These are phyloP conservation scores for Congeria kusceri DNA, from an alignment of 2,888 invertebrate species.

Conservation along the genomic window DNA sequence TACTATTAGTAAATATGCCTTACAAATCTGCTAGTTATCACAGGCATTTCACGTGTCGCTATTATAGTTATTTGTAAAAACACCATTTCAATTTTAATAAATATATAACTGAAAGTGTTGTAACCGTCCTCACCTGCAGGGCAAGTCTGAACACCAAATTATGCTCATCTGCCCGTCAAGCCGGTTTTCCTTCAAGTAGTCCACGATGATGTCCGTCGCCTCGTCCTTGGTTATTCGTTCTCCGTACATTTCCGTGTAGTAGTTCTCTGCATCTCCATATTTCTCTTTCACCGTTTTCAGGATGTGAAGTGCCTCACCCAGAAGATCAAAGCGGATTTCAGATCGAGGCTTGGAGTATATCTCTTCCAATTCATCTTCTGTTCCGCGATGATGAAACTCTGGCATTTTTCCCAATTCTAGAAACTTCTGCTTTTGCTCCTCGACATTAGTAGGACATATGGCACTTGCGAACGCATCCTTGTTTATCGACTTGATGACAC, in stretches of 20 bases:
- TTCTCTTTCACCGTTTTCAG: slow-evolving; percentile 77
- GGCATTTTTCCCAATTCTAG: slow-evolving; percentile 80
- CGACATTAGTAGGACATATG: slow-evolving; percentile 79
- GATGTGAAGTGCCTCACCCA: slow-evolving; percentile 79
- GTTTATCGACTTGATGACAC: slow-evolving; percentile 61
- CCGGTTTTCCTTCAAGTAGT: slow-evolving; percentile 80
- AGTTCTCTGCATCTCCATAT: slow-evolving; percentile 80
- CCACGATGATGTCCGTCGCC: slow-evolving; percentile 78
- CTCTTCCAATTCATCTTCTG: slow-evolving; percentile 71
- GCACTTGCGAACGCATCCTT: slow-evolving; percentile 68
- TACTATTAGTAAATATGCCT: too few relatives aligned
- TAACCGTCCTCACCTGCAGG: slow-evolving; percentile 83
- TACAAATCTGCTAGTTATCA: too few relatives aligned
- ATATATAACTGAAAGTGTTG: too few relatives aligned
- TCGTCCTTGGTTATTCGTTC: slow-evolving; percentile 74
- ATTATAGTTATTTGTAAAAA: too few relatives aligned
- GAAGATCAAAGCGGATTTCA: slow-evolving; percentile 79
- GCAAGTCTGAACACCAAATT: slow-evolving; percentile 81
- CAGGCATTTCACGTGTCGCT: too few relatives aligned
- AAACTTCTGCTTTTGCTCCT: slow-evolving; percentile 82
- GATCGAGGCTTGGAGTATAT: slow-evolving; percentile 73
- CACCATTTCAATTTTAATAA: too few relatives aligned
- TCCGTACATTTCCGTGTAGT: slow-evolving; percentile 77
- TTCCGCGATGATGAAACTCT: slow-evolving; percentile 74
- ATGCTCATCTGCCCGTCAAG: slow-evolving; percentile 81